Evolutionary conservation across 2,113 vertebrate species (phyloP), one percentile per base, ranked within the genome.

Genomic region (Nibea albiflora): DNA sequence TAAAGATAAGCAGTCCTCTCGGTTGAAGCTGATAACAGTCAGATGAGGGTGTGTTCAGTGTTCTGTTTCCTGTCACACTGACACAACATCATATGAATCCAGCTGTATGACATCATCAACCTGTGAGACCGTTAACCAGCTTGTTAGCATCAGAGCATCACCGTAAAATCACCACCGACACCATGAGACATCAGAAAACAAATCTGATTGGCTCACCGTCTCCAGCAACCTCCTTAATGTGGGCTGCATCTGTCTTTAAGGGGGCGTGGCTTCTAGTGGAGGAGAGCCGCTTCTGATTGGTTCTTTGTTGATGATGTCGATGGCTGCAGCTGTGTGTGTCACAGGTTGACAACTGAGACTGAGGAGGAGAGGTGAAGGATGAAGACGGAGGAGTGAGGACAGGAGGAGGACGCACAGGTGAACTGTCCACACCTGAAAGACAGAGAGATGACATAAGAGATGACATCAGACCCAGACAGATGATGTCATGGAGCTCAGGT

Each of bases 191-290:
- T 26, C 24, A 26, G 24, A 26, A 26, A 26, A 1, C 24, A 26
- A 16, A 53, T 2, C 20, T 88, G 54, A 80, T 63, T 80, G 63
- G 24, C 93, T 95, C 88, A 95, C 95, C 95, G 3, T 95, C 93
- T 75, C 92, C 93, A 3, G 95, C 93, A 0, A 86, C 94, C 42
- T 95, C 89, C 68, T 95, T 92, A 46, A 95, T 94, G 77, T 95
- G 94, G 5, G 89, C 82, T 1, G 93, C 85, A 1, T 93, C 91
- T 1, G 86, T 83, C 67, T 91, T 95, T 2, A 89, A 60, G 61
- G 88, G 89, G 76, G 92, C 26, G 80, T 88, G 87, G 88, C 92
- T 94, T 84, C 78, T 93, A 10, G 72, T 76, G 67, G 90, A 91
- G 14, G 87, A 86, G 11, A 86, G 82, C 4, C 68, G 78, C 44